phyloP scores from a whole-genome alignment of 2,888 invertebrate species.

The Linnaemya vulpina region DNA sequence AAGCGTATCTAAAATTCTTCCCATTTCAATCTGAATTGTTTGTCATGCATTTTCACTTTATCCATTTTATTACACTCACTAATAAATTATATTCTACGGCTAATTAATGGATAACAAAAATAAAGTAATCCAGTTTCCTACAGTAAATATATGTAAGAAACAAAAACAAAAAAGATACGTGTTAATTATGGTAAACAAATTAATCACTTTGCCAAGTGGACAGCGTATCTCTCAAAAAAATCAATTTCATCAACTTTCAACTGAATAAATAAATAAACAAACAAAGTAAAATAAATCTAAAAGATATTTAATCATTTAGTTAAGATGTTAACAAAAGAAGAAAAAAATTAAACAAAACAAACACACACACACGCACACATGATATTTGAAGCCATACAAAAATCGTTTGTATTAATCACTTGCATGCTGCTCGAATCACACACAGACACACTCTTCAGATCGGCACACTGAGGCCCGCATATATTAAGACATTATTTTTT shows the following conservation, averaged over 20 bases:
- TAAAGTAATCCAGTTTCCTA: not conserved
- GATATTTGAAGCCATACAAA: constrained; percentile 42
- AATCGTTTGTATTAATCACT: constrained; percentile 70
- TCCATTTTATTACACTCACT: not conserved
- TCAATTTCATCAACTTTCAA: constrained; percentile 39
- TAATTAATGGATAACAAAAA: not conserved
- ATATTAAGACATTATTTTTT: constrained; percentile 63
- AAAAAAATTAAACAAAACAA: too few relatives aligned
- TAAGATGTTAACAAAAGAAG: constrained; percentile 35
- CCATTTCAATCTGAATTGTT: too few relatives aligned
- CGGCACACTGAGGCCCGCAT: constrained; percentile 55
- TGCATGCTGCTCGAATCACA: constrained; percentile 27
- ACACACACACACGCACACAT: not conserved
- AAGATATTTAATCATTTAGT: constrained; percentile 51
- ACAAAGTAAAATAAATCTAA: constrained; percentile 1
- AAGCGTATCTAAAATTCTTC: too few relatives aligned
- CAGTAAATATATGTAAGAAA: not conserved
- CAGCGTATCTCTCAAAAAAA: constrained; percentile 50
- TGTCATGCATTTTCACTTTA: not conserved
- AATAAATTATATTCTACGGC: not conserved
- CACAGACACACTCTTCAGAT: too few relatives aligned
- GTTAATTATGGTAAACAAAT: constrained; percentile 38
- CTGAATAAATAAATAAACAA: constrained; percentile 43
- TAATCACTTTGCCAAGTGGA: constrained; percentile 61
- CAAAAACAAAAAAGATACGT: not conserved